Percentiles rank a stretch among this genome's conserved stretches.
phyloP scores from a whole-genome alignment of 2,113 vertebrate genomes.

The Pygoscelis adeliae region DNA sequence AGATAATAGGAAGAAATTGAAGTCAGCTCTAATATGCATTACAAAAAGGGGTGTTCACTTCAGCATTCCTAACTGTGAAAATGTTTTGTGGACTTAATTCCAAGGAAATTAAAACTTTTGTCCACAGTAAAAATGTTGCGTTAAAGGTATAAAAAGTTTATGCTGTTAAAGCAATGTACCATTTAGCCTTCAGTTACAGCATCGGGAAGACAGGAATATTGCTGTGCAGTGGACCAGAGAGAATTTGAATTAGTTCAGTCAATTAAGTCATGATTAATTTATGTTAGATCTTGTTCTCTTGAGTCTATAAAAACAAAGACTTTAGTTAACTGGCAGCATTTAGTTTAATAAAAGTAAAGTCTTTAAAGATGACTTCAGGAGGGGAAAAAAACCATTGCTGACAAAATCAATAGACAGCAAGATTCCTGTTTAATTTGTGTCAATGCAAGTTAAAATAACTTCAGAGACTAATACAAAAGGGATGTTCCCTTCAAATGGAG shows the following conservation, averaged over 20 bases:
- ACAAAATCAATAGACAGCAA: slow-evolving; percentile 65
- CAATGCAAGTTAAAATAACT: slow-evolving; percentile 39
- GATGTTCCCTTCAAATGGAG: neutral
- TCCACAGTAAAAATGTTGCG: slow-evolving; percentile 1
- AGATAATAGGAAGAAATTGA: neutral
- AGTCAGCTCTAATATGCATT: neutral
- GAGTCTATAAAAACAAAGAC: slow-evolving; percentile 76
- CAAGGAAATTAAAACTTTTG: slow-evolving; percentile 62
- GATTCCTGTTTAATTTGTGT: slow-evolving; percentile 64
- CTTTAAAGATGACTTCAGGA: slow-evolving; percentile 71
- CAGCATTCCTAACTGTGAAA: neutral
- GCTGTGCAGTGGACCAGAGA: slow-evolving; percentile 71
- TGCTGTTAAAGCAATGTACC: slow-evolving; percentile 47
- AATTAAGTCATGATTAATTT: slow-evolving; percentile 86
- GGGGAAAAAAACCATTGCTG: neutral
- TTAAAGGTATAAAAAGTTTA: neutral
- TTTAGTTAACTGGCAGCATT: slow-evolving; percentile 73
- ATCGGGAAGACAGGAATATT: slow-evolving; percentile 69
- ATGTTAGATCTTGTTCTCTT: slow-evolving; percentile 70
- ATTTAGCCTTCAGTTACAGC: slow-evolving; percentile 60
- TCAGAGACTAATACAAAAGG: neutral
- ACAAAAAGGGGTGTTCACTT: neutral
- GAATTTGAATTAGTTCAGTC: slow-evolving; percentile 76
- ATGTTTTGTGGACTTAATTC: slow-evolving; percentile 43
- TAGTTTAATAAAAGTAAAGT: slow-evolving; percentile 76